These are phyloP conservation scores for Cinclus mexicanus DNA, from an alignment of 2,113 vertebrate genomes.

Conservation along the genomic window DNA sequence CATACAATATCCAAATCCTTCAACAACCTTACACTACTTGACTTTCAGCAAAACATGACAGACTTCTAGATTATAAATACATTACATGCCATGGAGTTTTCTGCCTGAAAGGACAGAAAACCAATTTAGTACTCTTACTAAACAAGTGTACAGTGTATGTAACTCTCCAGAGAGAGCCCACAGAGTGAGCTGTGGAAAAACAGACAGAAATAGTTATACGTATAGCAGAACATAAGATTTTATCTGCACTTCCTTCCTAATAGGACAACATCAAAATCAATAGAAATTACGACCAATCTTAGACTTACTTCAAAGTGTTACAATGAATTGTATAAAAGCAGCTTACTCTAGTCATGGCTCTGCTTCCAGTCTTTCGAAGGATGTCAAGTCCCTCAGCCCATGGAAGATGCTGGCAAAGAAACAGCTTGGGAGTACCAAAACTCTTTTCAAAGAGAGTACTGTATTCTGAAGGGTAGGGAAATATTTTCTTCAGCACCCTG, in stretches of 20 bases:
- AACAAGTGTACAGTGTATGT: neutral
- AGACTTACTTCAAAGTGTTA: neutral
- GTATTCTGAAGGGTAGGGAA: neutral
- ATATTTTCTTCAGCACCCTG: neutral
- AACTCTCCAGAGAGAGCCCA: neutral
- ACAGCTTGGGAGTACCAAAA: neutral
- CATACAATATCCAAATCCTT: neutral
- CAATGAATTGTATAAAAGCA: neutral
- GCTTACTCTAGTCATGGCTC: neutral
- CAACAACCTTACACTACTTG: neutral
- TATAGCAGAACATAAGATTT: neutral
- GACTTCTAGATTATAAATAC: neutral
- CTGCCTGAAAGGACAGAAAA: neutral
- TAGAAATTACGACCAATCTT: neutral
- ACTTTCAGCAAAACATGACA: neutral
- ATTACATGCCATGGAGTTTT: neutral
- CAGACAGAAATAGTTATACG: neutral
- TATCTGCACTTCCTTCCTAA: constrained; percentile 30
- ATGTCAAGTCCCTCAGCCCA: neutral
- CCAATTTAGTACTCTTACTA: neutral
- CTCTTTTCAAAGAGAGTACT: neutral
- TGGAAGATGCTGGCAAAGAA: neutral
- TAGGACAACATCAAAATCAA: neutral
- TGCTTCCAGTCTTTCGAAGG: neutral
- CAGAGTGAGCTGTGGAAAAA: neutral